A percentile compares a stretch with the other conserved stretches of the same genome.
Evolutionary conservation across 2,113 vertebrate species (phyloP).

Genomic region (Saimiri boliviensis): DNA sequence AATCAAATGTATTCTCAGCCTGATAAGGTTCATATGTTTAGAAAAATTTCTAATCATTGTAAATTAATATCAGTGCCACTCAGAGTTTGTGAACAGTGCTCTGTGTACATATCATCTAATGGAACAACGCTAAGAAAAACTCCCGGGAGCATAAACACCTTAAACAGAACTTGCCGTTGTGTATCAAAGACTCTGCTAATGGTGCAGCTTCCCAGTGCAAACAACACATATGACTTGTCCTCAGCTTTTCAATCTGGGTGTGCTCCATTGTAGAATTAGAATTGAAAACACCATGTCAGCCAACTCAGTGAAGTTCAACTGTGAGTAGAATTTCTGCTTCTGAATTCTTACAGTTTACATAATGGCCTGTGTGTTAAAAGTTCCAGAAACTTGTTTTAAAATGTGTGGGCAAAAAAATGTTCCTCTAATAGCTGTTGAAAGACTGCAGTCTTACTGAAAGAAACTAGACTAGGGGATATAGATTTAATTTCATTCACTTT

Average conservation of each 20-base stretch:
- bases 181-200: background rate
- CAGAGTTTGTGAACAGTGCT: background rate
- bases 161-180: background rate
- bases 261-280: conserved; percentile 8
- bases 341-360: conserved; percentile 1
- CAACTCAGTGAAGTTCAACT: background rate
- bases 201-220: background rate
- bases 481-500: background rate
- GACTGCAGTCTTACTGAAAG: background rate
- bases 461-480: too few relatives aligned
- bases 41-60: background rate
- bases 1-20: background rate
- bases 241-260: background rate
- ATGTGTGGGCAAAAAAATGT: background rate
- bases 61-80: background rate
- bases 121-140: background rate
- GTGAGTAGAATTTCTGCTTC: background rate
- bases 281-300: background rate
- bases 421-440: background rate
- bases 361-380: background rate
- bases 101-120: background rate
- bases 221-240: background rate
- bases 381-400: background rate
- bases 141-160: background rate
- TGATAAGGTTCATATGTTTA: background rate